phyloP scores from a whole-genome alignment of 2,888 invertebrate species.

The Mongoloraphidia duomilia region DNA sequence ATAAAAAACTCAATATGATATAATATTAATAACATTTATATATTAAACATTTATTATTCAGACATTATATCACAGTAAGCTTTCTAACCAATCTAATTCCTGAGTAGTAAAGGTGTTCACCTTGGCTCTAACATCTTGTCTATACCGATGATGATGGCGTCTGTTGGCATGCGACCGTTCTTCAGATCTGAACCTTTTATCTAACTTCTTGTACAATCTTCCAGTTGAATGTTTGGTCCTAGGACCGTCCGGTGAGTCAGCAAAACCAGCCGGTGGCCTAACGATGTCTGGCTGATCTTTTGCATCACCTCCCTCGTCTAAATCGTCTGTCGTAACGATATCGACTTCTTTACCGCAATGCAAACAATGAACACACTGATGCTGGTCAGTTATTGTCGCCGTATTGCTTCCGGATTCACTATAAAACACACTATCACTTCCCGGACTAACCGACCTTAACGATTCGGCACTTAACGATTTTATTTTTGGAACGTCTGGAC shows the following conservation, averaged over 20 bases:
- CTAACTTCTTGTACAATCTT: constrained; percentile 62
- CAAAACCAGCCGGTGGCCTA: constrained; percentile 78
- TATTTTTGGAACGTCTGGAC: constrained; percentile 37
- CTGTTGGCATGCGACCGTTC: constrained; percentile 46
- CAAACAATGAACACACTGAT: constrained; percentile 51
- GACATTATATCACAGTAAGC: too few species aligned
- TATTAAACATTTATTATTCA: too few species aligned
- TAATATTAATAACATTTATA: too few species aligned
- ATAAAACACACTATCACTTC: constrained; percentile 82
- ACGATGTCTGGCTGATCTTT: constrained; percentile 49
- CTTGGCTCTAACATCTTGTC: constrained; percentile 68
- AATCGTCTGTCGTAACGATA: constrained; percentile 28
- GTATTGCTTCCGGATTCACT: constrained; percentile 56
- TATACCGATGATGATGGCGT: constrained; percentile 46
- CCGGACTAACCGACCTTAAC: constrained; percentile 75
- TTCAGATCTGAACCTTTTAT: constrained; percentile 67
- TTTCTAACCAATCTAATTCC: too few species aligned
- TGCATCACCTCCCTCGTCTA: constrained; percentile 16
- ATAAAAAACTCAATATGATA: too few species aligned
- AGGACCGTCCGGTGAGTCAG: constrained; percentile 56
- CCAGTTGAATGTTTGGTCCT: constrained; percentile 31
- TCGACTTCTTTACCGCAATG: constrained; percentile 68
- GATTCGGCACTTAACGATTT: constrained; percentile 80
- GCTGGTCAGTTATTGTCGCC: constrained; percentile 19
- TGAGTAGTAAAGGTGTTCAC: constrained; percentile 25